phyloP scores from a whole-genome alignment of 2,797 vertebrate species.

The Sebastes oblongus region DNA sequence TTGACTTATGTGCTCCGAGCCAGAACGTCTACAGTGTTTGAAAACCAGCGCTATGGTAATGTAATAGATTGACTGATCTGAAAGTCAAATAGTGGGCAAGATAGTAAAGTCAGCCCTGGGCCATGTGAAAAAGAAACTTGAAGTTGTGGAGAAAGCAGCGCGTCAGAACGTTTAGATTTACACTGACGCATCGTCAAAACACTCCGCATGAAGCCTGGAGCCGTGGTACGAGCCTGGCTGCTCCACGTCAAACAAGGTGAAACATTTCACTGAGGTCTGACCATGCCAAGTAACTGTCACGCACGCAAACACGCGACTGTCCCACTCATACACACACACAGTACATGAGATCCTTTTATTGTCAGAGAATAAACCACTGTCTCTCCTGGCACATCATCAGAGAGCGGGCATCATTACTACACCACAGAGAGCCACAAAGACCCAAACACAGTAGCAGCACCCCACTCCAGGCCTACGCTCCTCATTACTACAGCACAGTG shows the following conservation, averaged over 20 bases:
- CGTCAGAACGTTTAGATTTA: slow-evolving; percentile 49
- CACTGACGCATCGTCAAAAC: slow-evolving; percentile 43
- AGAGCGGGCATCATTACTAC: slow-evolving; percentile 34
- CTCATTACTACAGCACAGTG: slow-evolving; percentile 29
- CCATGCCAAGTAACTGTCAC: slow-evolving; percentile 61
- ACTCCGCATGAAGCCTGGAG: slow-evolving; percentile 23
- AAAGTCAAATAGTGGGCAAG: slow-evolving; percentile 60
- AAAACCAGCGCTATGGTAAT: slow-evolving; percentile 56
- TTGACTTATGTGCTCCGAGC: slow-evolving; percentile 52
- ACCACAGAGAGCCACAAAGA: slow-evolving; percentile 78
- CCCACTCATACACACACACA: neutral
- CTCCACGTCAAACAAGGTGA: slow-evolving; percentile 44
- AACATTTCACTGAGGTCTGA: slow-evolving; percentile 12
- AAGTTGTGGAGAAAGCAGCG: slow-evolving; percentile 19
- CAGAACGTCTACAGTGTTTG: slow-evolving; percentile 45
- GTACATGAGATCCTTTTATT: slow-evolving; percentile 1
- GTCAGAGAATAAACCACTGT: slow-evolving; percentile 1
- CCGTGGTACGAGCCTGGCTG: slow-evolving; percentile 5
- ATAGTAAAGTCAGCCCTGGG: slow-evolving; percentile 40
- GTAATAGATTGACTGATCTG: slow-evolving; percentile 47
- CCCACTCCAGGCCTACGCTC: slow-evolving; percentile 75
- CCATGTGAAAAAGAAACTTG: slow-evolving; percentile 33
- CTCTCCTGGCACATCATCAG: slow-evolving; percentile 9
- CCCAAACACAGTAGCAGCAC: slow-evolving; percentile 75
- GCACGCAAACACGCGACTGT: neutral